A percentile compares a stretch with the other conserved stretches of the same genome.
Conservation (phyloP, 2,113 vertebrate species). For the Oxygymnocypris stewartii region DNA sequence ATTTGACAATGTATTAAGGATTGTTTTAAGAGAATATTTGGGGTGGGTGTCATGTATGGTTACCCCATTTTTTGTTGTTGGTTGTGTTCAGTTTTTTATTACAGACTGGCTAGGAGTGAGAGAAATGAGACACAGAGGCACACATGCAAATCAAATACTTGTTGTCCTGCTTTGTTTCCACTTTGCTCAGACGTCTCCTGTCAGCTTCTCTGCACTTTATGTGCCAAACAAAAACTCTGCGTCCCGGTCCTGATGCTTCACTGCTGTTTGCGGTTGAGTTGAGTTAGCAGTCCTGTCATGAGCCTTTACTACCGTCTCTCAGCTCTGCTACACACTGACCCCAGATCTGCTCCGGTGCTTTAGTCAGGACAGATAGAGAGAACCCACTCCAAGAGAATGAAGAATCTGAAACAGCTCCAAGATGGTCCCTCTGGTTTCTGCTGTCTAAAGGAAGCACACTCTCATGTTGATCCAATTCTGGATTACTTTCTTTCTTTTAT, state of each 20-base stretch:
- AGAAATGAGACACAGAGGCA: neutral
- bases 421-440: neutral
- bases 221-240: neutral
- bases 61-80: no score
- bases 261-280: neutral
- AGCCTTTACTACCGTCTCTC: constrained; percentile 6
- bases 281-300: neutral
- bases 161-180: neutral
- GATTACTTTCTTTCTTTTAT: neutral
- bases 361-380: neutral
- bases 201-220: neutral
- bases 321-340: neutral
- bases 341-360: neutral
- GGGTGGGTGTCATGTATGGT: no score
- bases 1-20: no score
- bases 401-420: neutral
- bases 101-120: neutral
- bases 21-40: no score
- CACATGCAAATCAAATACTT: neutral
- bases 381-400: neutral
- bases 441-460: neutral
- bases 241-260: neutral
- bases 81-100: no score
- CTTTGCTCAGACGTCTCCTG: neutral
- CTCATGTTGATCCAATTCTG: neutral